phyloP scores from a whole-genome alignment of 2,888 invertebrate species.

The Serrognathus titanus region DNA sequence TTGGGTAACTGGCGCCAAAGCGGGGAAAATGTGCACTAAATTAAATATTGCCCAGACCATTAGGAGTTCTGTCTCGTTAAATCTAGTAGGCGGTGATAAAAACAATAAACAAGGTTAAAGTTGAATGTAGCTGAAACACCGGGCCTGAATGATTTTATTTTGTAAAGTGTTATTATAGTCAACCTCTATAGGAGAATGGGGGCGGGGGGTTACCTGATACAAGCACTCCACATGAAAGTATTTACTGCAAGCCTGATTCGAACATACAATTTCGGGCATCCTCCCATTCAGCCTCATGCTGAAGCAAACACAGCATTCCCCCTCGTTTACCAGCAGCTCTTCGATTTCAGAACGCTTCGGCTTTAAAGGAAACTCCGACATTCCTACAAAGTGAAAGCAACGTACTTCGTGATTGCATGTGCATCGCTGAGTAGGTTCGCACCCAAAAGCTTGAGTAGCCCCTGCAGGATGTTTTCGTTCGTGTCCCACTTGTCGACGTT shows the following conservation, averaged over 20 bases:
- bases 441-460: slow-evolving; percentile 44
- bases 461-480: slow-evolving; percentile 34
- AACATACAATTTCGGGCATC: slow-evolving; percentile 46
- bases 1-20: no score
- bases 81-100: no score
- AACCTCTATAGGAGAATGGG: no score
- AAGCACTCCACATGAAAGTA: slow-evolving; percentile 46
- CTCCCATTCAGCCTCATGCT: slow-evolving; percentile 40
- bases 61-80: no score
- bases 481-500: slow-evolving; percentile 45
- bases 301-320: slow-evolving; percentile 49
- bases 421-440: not conserved
- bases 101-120: no score
- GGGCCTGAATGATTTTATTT: no score
- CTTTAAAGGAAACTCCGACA: slow-evolving; percentile 37
- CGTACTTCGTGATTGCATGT: no score
- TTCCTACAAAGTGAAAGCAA: slow-evolving; percentile 28
- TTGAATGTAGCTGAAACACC: no score
- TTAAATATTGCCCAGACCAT: no score
- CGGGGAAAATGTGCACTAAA: no score
- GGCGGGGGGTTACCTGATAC: slow-evolving; percentile 39
- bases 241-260: slow-evolving; percentile 42
- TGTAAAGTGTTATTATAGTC: no score
- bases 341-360: slow-evolving; percentile 17
- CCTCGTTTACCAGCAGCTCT: slow-evolving; percentile 27